A percentile compares a stretch with the other conserved stretches of the same genome.
These are phyloP conservation scores for Rotaria macrura DNA, from an alignment of 2,888 invertebrate species.

Conservation along the genomic window DNA sequence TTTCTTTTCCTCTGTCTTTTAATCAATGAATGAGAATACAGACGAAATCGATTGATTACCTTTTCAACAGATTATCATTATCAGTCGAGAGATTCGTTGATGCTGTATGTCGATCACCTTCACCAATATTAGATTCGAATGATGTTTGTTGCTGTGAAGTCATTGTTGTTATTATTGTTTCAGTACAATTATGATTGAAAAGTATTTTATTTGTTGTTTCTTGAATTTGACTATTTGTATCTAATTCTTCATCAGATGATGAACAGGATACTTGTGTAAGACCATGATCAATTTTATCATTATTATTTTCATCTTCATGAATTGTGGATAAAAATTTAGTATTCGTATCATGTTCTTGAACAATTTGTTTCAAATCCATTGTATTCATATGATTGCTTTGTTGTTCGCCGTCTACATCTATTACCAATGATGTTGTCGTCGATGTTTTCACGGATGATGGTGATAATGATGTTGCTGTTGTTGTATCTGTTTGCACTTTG, in stretches of 20 bases:
- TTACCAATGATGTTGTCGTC: background rate
- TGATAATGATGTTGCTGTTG: background rate
- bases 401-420: background rate
- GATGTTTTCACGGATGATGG: background rate
- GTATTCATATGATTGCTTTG: background rate
- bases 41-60: constrained; percentile 12
- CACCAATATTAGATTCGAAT: background rate
- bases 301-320: background rate
- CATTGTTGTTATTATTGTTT: background rate
- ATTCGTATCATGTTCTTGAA: background rate
- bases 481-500: background rate
- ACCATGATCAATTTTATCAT: background rate
- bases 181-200: background rate
- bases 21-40: background rate
- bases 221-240: background rate
- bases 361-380: background rate
- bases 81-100: background rate
- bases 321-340: background rate
- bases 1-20: background rate
- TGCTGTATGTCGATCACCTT: background rate
- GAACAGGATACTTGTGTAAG: background rate
- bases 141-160: background rate
- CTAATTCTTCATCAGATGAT: background rate
- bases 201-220: background rate
- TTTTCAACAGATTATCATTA: background rate